A percentile compares a stretch with the other conserved stretches of the same genome.
Conservation (phyloP, 92 coral and sea anemone genomes). For the Desmophyllum pertusum region DNA sequence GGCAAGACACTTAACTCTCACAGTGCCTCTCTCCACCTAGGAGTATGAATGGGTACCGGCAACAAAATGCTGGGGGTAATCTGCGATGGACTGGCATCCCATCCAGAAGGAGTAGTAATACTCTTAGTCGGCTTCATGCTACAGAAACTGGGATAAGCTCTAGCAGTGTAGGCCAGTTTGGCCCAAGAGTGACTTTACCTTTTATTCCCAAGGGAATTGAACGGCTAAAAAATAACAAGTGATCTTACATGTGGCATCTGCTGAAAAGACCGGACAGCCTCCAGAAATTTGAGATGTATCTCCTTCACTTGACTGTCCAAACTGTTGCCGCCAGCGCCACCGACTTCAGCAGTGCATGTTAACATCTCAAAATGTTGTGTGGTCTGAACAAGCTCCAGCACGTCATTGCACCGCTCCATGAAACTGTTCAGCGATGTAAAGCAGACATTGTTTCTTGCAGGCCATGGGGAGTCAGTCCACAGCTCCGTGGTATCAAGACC, state of each 20-base stretch:
- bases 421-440: constrained; percentile 87
- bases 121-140: too few species aligned
- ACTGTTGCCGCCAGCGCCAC: constrained; percentile 96
- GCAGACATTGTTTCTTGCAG: constrained; percentile 88
- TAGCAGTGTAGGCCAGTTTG: too few species aligned
- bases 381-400: constrained; percentile 95
- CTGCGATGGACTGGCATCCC: too few species aligned
- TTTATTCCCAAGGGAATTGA: not conserved
- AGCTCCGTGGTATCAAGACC: constrained; percentile 64
- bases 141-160: too few species aligned
- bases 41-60: too few species aligned
- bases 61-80: too few species aligned
- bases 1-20: too few species aligned
- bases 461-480: constrained; percentile 99
- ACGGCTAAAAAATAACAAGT: not conserved
- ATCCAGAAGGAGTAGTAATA: too few species aligned
- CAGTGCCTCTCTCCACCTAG: too few species aligned
- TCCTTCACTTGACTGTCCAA: constrained; percentile 90
- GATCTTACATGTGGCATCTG: constrained; percentile 81
- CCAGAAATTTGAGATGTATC: constrained; percentile 80
- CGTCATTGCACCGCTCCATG: constrained; percentile 99
- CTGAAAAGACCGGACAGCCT: constrained; percentile 85
- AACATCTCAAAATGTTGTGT: constrained; percentile 95
- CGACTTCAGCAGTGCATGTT: constrained; percentile 89
- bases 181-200: too few species aligned